These are phyloP conservation scores for Zeus faber DNA, from an alignment of 2,113 vertebrate genomes.

Conservation along the genomic window DNA sequence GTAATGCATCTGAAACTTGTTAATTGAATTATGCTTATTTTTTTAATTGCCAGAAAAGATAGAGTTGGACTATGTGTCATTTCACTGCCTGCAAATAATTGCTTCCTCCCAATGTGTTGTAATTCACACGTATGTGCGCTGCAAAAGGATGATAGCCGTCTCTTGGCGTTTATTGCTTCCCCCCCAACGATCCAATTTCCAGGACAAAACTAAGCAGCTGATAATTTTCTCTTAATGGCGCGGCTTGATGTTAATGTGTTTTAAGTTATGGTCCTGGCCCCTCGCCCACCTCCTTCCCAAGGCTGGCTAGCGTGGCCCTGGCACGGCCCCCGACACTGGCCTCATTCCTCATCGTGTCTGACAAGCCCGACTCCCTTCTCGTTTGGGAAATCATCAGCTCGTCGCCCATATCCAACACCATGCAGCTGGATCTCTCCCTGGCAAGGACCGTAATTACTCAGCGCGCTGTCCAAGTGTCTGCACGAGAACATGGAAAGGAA, in stretches of 20 bases:
- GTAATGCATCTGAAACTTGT: too few relatives aligned
- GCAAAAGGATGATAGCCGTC: too few relatives aligned
- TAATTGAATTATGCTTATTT: too few relatives aligned
- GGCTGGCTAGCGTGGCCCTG: conserved; percentile 44
- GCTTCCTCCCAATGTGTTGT: too few relatives aligned
- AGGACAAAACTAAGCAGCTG: conserved; percentile 44
- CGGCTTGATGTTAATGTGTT: conserved; percentile 60
- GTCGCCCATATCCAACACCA: conserved; percentile 33
- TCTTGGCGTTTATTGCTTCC: neutral
- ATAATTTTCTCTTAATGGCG: conserved; percentile 68
- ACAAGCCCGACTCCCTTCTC: conserved; percentile 54
- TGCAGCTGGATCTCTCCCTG: conserved; percentile 40
- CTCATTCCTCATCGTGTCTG: conserved; percentile 50
- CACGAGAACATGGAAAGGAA: conserved; percentile 1
- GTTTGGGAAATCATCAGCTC: conserved; percentile 43
- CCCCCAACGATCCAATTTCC: conserved; percentile 47
- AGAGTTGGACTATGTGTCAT: too few relatives aligned
- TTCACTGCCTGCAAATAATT: too few relatives aligned
- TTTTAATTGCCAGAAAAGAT: too few relatives aligned
- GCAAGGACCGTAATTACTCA: conserved; percentile 38
- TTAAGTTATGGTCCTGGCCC: conserved; percentile 63
- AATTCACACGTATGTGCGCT: too few relatives aligned
- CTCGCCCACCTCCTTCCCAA: conserved; percentile 47
- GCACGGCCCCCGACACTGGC: conserved; percentile 47
- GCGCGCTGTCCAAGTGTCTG: conserved; percentile 35